Evolutionary conservation across 2,797 vertebrate species (phyloP).

Genomic region (Myotis findleyi): DNA sequence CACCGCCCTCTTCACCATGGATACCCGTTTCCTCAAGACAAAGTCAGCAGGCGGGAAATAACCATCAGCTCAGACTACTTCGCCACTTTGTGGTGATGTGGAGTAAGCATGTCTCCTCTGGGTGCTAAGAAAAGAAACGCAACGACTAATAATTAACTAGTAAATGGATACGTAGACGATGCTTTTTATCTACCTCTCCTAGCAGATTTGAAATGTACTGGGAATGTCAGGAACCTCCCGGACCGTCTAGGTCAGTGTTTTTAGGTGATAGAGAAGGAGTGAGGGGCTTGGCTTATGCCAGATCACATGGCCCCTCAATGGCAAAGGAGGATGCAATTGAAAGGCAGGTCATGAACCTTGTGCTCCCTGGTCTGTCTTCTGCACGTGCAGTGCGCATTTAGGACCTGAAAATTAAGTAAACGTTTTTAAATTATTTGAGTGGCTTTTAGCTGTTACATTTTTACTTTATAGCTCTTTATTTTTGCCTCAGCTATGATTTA

Average conservation of each 20-base stretch:
- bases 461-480: background rate
- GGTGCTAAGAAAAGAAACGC: conserved; percentile 17
- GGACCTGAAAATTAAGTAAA: background rate
- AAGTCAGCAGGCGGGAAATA: background rate
- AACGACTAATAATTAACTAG: background rate
- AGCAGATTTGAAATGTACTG: background rate
- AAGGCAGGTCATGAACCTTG: background rate
- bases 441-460: background rate
- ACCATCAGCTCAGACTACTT: background rate
- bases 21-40: background rate
- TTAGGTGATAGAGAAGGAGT: background rate
- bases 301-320: background rate
- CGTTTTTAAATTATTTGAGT: background rate
- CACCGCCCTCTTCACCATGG: background rate
- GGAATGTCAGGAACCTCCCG: background rate
- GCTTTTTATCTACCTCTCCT: background rate
- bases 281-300: background rate
- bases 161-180: background rate
- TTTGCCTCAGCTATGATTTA: background rate
- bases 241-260: background rate
- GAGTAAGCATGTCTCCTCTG: background rate
- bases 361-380: accelerated
- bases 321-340: background rate
- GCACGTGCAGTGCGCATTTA: background rate
- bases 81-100: background rate